Evolutionary conservation across 2,888 invertebrate species (phyloP), one percentile per base, ranked within the genome.

Genomic region (Gasteruption jaculator): DNA sequence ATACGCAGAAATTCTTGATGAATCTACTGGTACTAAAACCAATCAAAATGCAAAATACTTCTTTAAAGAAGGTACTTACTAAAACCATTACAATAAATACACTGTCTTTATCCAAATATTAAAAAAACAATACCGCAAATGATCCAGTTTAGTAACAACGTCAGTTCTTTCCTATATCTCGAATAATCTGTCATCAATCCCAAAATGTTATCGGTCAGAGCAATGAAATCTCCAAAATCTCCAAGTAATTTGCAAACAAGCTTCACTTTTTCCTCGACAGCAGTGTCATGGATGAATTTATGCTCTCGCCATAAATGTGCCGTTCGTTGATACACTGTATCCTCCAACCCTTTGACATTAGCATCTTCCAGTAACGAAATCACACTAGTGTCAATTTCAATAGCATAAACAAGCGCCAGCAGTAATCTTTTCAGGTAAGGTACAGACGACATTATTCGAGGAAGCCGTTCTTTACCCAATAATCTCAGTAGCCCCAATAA

Each of bases 401-500:
- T 67, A 7, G 78, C 72, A 18, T 76, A 73, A 26, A 81, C 62
- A 24, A 84, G 63, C 38, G 77, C 75, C 36, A 74, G 65, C 45
- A 81, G 72, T 45, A 86, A 73, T 41, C 76, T 72, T 45, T 76
- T 74, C 50, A 83, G 71, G 63, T 79, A 76, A 30, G 73, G 68
- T 2, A 64, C 60, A 2, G 75, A 76, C 43, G 76, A 71, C 29
- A 88, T 71, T 18, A 84, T 71, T 5, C 71, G 60, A 18, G 77
- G 75, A 12, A 86, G 71, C 46, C 77, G 75, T 54, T 77, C 73
- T 11, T 74, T 66, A 5, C 76, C 76, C 36, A 88, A 68, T 37
- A 82, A 67, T 37, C 72, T 68, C 8, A 87, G 58, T 64, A 86
- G 85, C 3, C 86, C 87, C 48, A 79, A 76, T 1, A 88, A 53